Evolutionary conservation across 2,888 invertebrate genomes (phyloP).

Genomic region (Athalia cordata): DNA sequence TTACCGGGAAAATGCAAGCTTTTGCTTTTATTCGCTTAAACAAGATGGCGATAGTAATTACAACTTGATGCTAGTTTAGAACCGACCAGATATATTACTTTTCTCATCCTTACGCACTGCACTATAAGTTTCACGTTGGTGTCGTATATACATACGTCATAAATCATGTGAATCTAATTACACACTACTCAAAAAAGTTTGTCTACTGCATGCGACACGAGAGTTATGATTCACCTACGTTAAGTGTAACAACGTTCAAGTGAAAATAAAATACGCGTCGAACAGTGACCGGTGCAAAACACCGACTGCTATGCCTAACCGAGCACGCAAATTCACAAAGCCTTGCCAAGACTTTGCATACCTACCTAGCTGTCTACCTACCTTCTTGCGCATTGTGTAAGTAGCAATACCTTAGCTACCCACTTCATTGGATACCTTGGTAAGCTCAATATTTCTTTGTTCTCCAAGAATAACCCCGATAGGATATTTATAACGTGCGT

Average conservation of each 20-base stretch:
- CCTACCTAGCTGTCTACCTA: conserved; percentile 47
- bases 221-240: not conserved
- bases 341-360: not conserved
- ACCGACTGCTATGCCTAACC: conserved; percentile 52
- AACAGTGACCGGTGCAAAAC: conserved; percentile 60
- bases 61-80: not conserved
- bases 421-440: conserved; percentile 54
- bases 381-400: conserved; percentile 41
- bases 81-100: not conserved
- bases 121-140: not conserved
- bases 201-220: not conserved
- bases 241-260: conserved; percentile 5
- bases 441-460: conserved; percentile 30
- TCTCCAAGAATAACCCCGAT: conserved; percentile 1
- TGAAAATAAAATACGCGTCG: conserved; percentile 49
- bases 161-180: not conserved
- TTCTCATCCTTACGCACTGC: not conserved
- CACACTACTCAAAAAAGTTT: not conserved
- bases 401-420: conserved; percentile 51
- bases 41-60: too few relatives aligned
- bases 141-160: too few relatives aligned
- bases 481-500: not conserved
- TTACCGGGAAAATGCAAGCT: too few relatives aligned
- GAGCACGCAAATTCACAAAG: not conserved
- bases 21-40: too few relatives aligned